Percentiles rank a stretch among this genome's conserved stretches.
These are phyloP conservation scores for Loriculus beryllinus DNA, from an alignment of 2,797 vertebrate species.

Conservation along the genomic window DNA sequence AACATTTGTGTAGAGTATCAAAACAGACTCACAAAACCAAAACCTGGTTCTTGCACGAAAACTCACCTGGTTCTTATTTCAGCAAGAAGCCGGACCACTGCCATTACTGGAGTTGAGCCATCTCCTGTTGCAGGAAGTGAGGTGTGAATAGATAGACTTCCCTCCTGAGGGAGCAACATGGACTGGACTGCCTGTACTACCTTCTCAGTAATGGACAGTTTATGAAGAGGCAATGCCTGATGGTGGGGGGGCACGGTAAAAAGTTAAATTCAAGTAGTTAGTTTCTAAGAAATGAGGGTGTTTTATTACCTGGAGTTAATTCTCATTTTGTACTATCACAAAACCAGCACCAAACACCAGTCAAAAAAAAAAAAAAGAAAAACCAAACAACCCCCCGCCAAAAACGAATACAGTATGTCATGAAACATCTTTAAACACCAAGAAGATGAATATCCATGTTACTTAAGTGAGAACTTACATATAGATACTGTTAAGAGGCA, in stretches of 20 bases:
- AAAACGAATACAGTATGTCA: background rate
- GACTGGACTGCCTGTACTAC: constrained; percentile 99
- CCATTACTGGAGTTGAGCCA: constrained; percentile 97
- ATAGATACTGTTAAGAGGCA: background rate
- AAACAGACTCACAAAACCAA: background rate
- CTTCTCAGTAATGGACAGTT: constrained; percentile 99
- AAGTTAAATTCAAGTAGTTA: constrained; percentile 79
- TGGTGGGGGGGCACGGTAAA: constrained; percentile 72
- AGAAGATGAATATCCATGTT: background rate
- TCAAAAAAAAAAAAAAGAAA: background rate
- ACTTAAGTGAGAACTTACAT: constrained; percentile 24
- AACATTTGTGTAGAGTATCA: background rate
- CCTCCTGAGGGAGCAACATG: constrained; percentile 98
- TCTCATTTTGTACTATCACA: constrained; percentile 52
- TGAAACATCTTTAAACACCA: background rate
- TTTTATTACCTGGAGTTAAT: constrained; percentile 74
- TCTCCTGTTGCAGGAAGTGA: constrained; percentile 97
- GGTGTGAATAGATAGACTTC: constrained; percentile 98
- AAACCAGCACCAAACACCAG: constrained; percentile 39
- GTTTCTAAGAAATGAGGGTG: constrained; percentile 75
- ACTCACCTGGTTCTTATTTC: constrained; percentile 96
- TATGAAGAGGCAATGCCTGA: constrained; percentile 94
- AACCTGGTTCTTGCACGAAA: background rate
- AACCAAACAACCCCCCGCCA: background rate
- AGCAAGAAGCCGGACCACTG: constrained; percentile 93